phyloP scores from a whole-genome alignment of 1,140 invertebrate species.

The Agraylea sexmaculata region DNA sequence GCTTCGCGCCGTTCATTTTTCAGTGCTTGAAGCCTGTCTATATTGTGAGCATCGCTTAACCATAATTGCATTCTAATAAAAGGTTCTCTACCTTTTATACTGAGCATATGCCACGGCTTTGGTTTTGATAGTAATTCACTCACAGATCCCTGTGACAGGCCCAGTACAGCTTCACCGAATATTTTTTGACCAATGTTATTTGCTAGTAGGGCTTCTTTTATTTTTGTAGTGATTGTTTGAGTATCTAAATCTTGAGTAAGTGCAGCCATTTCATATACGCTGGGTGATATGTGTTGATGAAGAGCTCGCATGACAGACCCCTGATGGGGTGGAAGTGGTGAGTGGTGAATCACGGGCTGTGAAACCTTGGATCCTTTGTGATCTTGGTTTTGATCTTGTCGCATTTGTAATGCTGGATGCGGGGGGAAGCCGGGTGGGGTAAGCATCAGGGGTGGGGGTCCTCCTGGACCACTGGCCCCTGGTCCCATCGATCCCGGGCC shows the following conservation, averaged over 20 bases:
- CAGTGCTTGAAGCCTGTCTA: conserved; percentile 73
- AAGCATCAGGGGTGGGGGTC: conserved; percentile 46
- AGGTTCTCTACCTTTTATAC: conserved; percentile 94
- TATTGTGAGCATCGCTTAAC: conserved; percentile 88
- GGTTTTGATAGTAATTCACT: conserved; percentile 95
- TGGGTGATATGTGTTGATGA: conserved; percentile 71
- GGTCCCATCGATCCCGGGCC: conserved; percentile 37
- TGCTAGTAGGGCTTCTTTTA: conserved; percentile 90
- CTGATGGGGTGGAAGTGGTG: conserved; percentile 48
- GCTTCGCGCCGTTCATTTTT: conserved; percentile 85
- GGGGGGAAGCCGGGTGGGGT: conserved; percentile 52
- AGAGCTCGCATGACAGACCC: conserved; percentile 53
- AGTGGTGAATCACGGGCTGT: conserved; percentile 41
- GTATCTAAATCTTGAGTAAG: conserved; percentile 94
- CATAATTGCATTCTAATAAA: conserved; percentile 98
- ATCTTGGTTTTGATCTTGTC: conserved; percentile 38
- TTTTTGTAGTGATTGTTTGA: conserved; percentile 90
- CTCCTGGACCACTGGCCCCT: conserved; percentile 36
- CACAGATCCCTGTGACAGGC: conserved; percentile 92
- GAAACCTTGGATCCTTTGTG: conserved; percentile 41
- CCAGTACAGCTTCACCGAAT: conserved; percentile 92
- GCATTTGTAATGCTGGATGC: conserved; percentile 48
- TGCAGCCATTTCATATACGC: conserved; percentile 93
- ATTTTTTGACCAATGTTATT: conserved; percentile 98
- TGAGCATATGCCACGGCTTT: conserved; percentile 98